A percentile compares a stretch with the other conserved stretches of the same genome.
Conservation (phyloP, 2,888 invertebrate genomes). For the Xestoiulus laeticollis region DNA sequence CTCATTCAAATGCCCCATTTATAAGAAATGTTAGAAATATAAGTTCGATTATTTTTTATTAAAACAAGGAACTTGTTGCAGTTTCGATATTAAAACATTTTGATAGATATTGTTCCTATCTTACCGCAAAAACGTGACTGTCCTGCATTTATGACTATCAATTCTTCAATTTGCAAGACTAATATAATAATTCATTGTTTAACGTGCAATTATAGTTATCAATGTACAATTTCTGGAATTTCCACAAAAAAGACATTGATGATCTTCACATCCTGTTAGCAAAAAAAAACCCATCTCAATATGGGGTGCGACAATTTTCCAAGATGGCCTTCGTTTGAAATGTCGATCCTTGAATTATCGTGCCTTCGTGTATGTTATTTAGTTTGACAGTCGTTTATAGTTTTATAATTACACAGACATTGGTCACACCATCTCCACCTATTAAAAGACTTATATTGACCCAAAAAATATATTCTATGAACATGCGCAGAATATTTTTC, state of each 20-base stretch:
- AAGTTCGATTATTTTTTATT: too few relatives aligned
- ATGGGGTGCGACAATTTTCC: neutral
- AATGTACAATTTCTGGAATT: neutral
- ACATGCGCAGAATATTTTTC: neutral
- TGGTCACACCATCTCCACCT: neutral
- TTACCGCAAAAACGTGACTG: too few relatives aligned
- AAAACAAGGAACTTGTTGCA: neutral
- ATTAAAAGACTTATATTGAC: neutral
- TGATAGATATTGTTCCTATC: too few relatives aligned
- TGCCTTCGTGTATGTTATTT: neutral
- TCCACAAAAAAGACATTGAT: neutral
- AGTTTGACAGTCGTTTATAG: neutral
- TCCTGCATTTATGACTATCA: too few relatives aligned
- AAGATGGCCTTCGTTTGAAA: neutral
- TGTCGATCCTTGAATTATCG: constrained; percentile 1
- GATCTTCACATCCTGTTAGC: constrained; percentile 27
- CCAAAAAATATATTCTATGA: neutral
- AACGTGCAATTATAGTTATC: neutral
- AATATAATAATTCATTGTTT: too few relatives aligned
- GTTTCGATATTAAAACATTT: neutral
- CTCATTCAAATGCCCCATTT: too few relatives aligned
- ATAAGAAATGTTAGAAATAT: too few relatives aligned
- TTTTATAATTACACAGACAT: neutral
- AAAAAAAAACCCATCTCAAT: neutral
- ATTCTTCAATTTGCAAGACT: too few relatives aligned